Evolutionary conservation across 1,140 invertebrate genomes (phyloP).

Genomic region (Streblospio benedicti): DNA sequence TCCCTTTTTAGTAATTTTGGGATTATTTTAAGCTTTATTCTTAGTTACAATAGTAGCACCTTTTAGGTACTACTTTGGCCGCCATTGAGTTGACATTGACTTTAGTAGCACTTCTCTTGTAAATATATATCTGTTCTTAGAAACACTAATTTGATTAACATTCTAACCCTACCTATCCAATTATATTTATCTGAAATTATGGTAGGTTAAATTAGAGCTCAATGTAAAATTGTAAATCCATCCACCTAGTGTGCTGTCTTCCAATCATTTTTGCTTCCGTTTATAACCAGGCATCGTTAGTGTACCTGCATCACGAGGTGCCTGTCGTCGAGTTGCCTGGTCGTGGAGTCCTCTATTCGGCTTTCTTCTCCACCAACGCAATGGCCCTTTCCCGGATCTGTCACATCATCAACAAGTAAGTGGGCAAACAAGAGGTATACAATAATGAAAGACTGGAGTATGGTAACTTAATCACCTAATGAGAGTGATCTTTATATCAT

Average conservation of each 20-base stretch:
- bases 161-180: too few species aligned
- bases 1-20: background rate
- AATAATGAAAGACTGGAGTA: background rate
- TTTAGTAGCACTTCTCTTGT: too few species aligned
- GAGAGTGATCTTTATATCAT: background rate
- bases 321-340: background rate
- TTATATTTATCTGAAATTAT: too few species aligned
- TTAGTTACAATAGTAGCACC: too few species aligned
- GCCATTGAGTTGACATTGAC: too few species aligned
- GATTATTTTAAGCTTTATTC: too few species aligned
- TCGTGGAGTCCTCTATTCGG: background rate
- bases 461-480: background rate
- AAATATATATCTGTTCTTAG: too few species aligned
- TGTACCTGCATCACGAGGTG: background rate
- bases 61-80: too few species aligned
- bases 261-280: background rate
- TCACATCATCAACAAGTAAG: constrained; percentile 8
- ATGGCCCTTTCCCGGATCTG: constrained; percentile 7
- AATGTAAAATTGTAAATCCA: background rate
- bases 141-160: too few species aligned
- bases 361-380: constrained; percentile 4
- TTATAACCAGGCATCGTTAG: background rate
- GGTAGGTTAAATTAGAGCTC: too few species aligned
- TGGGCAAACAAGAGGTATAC: background rate
- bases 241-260: background rate